phyloP scores from a whole-genome alignment of 1,140 invertebrate species.

The Himalopsyche phryganea region DNA sequence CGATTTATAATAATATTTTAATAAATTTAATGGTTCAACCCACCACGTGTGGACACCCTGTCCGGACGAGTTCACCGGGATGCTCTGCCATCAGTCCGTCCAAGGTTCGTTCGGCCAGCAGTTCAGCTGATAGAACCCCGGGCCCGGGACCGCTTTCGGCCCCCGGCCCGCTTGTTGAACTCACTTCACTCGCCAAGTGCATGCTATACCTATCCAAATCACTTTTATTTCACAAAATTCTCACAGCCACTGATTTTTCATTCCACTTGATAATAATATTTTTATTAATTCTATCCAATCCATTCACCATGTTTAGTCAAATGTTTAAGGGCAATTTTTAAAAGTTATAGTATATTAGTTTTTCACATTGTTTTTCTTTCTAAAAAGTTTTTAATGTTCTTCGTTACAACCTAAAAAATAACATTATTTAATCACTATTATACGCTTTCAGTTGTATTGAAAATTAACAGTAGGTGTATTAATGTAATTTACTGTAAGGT shows the following conservation, averaged over 20 bases:
- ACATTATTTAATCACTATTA: too few species aligned
- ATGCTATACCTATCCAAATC: slow-evolving; percentile 40
- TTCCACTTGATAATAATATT: background rate
- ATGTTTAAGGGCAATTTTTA: too few species aligned
- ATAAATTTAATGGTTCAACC: slow-evolving; percentile 31
- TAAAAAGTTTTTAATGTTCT: too few species aligned
- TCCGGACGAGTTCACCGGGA: slow-evolving; percentile 88
- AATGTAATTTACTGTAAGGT: too few species aligned
- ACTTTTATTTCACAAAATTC: too few species aligned
- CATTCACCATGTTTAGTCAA: background rate
- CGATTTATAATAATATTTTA: too few species aligned
- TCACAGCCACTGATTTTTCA: background rate
- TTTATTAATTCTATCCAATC: background rate
- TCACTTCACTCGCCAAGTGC: slow-evolving; percentile 68
- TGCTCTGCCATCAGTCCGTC: slow-evolving; percentile 82
- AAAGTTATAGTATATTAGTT: too few species aligned
- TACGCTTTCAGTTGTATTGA: too few species aligned
- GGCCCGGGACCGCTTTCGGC: slow-evolving; percentile 50
- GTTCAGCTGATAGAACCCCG: slow-evolving; percentile 70
- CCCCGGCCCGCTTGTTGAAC: slow-evolving; percentile 58
- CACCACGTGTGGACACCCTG: slow-evolving; percentile 87
- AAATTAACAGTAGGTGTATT: too few species aligned
- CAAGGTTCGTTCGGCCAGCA: slow-evolving; percentile 77
- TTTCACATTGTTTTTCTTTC: too few species aligned
- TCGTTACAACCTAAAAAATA: too few species aligned